These are phyloP conservation scores for Danaus plexippus DNA, from an alignment of 1,140 invertebrate genomes.

Conservation along the genomic window DNA sequence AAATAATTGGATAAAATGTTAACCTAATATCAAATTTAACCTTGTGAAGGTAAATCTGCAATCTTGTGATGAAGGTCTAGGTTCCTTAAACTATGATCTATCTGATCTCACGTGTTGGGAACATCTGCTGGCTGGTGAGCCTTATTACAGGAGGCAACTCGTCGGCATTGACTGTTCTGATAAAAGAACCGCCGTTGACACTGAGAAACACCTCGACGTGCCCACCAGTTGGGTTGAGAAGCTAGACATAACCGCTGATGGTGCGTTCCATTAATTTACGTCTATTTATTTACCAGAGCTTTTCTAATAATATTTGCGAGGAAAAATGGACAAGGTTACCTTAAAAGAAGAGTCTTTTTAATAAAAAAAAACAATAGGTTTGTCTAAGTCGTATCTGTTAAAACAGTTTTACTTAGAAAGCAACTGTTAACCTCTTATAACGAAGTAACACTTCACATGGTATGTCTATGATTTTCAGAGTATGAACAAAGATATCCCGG, in stretches of 20 bases:
- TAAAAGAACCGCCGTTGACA: conserved; percentile 63
- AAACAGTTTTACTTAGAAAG: background rate
- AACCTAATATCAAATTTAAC: background rate
- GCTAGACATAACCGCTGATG: conserved; percentile 77
- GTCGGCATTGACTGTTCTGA: conserved; percentile 64
- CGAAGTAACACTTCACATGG: too few relatives aligned
- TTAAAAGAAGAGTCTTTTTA: too few relatives aligned
- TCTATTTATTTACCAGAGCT: too few relatives aligned
- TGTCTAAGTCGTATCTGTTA: too few relatives aligned
- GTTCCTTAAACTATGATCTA: conserved; percentile 69
- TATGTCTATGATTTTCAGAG: conserved; percentile 66
- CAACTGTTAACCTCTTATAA: conserved; percentile 3
- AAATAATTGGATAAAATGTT: too few relatives aligned
- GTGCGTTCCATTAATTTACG: conserved; percentile 48
- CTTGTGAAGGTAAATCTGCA: conserved; percentile 56
- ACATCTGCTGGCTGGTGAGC: conserved; percentile 79
- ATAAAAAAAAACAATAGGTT: too few relatives aligned
- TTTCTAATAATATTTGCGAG: too few relatives aligned
- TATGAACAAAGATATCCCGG: conserved; percentile 82
- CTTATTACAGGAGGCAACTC: conserved; percentile 65
- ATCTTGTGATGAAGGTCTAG: conserved; percentile 27
- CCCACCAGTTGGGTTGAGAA: conserved; percentile 84
- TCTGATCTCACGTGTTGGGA: conserved; percentile 76
- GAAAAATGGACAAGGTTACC: too few relatives aligned
- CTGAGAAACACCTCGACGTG: conserved; percentile 85